Base-by-base conservation (phyloP, 2,888 invertebrate genomes). In the Anarsia innoxiella region DNA sequence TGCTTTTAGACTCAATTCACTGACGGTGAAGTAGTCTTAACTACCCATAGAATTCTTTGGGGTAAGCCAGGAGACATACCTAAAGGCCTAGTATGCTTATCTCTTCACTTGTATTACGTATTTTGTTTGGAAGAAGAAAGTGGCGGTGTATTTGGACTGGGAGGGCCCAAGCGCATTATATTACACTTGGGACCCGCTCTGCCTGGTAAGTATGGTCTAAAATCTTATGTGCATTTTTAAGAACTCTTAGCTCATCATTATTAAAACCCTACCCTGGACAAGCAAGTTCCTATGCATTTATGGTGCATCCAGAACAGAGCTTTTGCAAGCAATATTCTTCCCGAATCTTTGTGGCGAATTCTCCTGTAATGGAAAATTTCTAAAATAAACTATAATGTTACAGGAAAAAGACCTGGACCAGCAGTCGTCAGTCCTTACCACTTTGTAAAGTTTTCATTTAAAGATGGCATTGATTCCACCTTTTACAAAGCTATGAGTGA, bases 31-130 rank as follows among this genome's bases (percentile, higher is more conserved):
- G 73, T 95, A 15, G 88, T 91, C 2, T 73, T 96, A 31, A 95
- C 96, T 3, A 91, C 91, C n/a, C 94, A 95, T 62, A 88, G 95
- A 45, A 79, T 96, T 40, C 80, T 96, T 40, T 97, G 96, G 95
- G 92, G 90, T 2, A 89, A 89, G 46, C 89, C 90, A 8, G 92
- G 91, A 11, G 90, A 91, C 46, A 91, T 92, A 62, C 87, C 91
- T 15, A 87, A 88, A 55, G 90, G 91, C 16, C 86, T 90, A 40
- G 87, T 89, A 12, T 90, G 91, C 55, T 69, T 94, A 11, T 88
- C 90, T 9, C 73, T 97, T 28, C 88, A 90, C 37, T 79, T 96
- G 35, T 87, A 87, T 45, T 88, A 92, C 57, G 86, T 96, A 11
- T 87, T 93, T 36, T 92, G 90, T 41, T 80, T 92, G 12, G 94